Percentiles rank a stretch among this genome's conserved stretches.
These are phyloP conservation scores for Cylloceria caligata DNA, from an alignment of 2,888 invertebrate genomes.

Conservation along the genomic window DNA sequence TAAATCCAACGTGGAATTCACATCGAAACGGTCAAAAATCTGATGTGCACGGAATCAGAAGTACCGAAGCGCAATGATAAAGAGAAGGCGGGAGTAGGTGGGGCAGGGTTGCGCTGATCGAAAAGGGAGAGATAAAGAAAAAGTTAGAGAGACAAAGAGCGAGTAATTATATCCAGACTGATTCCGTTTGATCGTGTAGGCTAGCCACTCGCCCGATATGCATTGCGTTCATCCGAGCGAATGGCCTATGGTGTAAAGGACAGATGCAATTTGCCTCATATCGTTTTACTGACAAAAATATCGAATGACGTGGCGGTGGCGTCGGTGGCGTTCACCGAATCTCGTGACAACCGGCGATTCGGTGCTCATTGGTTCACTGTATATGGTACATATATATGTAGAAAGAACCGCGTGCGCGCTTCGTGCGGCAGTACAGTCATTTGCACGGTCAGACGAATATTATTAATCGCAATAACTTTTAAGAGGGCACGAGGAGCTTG, in stretches of 20 bases:
- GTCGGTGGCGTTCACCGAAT: slow-evolving; percentile 51
- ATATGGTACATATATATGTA: slow-evolving; percentile 28
- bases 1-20: slow-evolving; percentile 8
- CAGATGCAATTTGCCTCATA: slow-evolving; percentile 83
- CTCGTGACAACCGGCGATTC: slow-evolving; percentile 55
- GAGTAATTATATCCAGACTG: slow-evolving; percentile 68
- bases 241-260: slow-evolving; percentile 77
- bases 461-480: not conserved
- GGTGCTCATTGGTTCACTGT: slow-evolving; percentile 42
- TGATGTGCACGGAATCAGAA: slow-evolving; percentile 24
- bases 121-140: slow-evolving; percentile 58
- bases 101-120: slow-evolving; percentile 60
- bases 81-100: slow-evolving; percentile 30
- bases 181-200: slow-evolving; percentile 68
- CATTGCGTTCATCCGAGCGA: slow-evolving; percentile 55
- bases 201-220: slow-evolving; percentile 53
- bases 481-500: not conserved
- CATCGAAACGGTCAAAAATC: slow-evolving; percentile 37
- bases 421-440: not conserved
- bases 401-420: not conserved
- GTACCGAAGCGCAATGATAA: slow-evolving; percentile 38
- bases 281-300: slow-evolving; percentile 83
- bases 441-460: not conserved
- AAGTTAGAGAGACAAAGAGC: slow-evolving; percentile 55
- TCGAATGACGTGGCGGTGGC: slow-evolving; percentile 75